phyloP scores from a whole-genome alignment of 2,888 invertebrate genomes.

The Halictus quadricinctus region DNA sequence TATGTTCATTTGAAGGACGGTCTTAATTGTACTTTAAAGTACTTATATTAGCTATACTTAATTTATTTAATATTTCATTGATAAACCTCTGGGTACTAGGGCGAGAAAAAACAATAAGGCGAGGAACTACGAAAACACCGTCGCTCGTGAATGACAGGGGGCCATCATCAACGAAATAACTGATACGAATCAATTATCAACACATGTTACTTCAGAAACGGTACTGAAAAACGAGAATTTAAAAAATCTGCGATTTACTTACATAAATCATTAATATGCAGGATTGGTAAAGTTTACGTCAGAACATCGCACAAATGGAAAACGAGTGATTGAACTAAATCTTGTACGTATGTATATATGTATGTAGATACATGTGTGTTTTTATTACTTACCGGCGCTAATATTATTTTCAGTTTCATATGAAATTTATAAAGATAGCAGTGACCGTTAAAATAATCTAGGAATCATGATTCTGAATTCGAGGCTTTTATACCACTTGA shows the following conservation, averaged over 20 bases:
- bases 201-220: not conserved
- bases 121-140: conserved; percentile 40
- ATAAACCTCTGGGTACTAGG: not conserved
- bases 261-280: conserved; percentile 1
- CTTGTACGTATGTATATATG: not conserved
- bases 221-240: not conserved
- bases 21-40: not conserved
- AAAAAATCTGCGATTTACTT: not conserved
- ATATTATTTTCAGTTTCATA: conserved; percentile 25
- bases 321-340: not conserved
- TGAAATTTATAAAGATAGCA: not conserved
- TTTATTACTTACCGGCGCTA: not conserved
- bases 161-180: conserved; percentile 42
- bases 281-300: not conserved
- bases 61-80: conserved; percentile 18
- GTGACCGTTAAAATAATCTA: not conserved
- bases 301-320: not conserved
- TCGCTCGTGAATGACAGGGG: conserved; percentile 45
- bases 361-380: not conserved
- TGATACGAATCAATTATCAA: not conserved
- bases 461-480: not conserved
- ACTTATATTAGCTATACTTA: not conserved
- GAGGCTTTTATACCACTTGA: conserved; percentile 8
- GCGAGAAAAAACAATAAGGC: not conserved
- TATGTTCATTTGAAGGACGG: conserved; percentile 6